These are phyloP conservation scores for Spisula solida DNA, from an alignment of 2,888 invertebrate genomes.

Conservation along the genomic window DNA sequence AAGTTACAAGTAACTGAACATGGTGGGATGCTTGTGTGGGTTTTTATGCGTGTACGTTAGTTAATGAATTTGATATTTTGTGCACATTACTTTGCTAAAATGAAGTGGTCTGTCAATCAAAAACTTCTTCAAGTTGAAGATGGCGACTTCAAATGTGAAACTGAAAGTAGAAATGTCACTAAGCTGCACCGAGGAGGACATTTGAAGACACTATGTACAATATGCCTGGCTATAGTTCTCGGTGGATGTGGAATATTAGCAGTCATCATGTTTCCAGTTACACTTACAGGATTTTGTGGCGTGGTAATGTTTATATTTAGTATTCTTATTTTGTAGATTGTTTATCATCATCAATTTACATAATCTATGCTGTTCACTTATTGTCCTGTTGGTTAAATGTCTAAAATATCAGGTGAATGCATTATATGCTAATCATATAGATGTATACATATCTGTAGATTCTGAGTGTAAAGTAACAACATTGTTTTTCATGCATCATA, in stretches of 20 bases:
- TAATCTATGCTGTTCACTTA: too few relatives aligned
- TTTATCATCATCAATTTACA: too few relatives aligned
- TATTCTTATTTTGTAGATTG: too few relatives aligned
- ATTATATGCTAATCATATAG: too few relatives aligned
- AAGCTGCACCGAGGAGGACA: not conserved
- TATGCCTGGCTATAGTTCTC: constrained; percentile 41
- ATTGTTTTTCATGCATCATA: too few relatives aligned
- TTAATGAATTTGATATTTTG: not conserved
- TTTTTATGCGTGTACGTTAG: not conserved
- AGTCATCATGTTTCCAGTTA: not conserved
- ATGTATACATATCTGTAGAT: too few relatives aligned
- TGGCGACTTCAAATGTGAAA: constrained; percentile 20
- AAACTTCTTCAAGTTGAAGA: not conserved
- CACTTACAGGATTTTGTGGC: too few relatives aligned
- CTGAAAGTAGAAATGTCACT: constrained; percentile 35
- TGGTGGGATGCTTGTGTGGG: too few relatives aligned
- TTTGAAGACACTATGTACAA: constrained; percentile 47
- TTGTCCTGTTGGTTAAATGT: too few relatives aligned
- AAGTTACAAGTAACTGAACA: too few relatives aligned
- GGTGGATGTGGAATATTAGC: constrained; percentile 42
- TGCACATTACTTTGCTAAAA: not conserved
- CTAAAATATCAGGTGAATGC: too few relatives aligned
- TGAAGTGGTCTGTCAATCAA: not conserved
- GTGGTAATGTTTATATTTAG: not conserved
- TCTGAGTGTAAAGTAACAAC: too few relatives aligned